phyloP scores from a whole-genome alignment of 1,140 invertebrate species.

The Apolygus lucorum region DNA sequence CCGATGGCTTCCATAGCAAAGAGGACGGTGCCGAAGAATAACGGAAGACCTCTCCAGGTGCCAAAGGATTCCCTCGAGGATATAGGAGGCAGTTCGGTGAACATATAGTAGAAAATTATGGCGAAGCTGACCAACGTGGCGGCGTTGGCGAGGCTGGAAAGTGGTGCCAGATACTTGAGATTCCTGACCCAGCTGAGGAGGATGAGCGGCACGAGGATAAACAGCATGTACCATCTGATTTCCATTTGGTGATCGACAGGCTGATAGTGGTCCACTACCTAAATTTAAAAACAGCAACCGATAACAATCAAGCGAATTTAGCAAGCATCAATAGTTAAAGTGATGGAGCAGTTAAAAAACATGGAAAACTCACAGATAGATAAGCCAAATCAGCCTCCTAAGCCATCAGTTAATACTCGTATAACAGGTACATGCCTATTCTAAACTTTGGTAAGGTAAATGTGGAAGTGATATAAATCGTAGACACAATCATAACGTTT shows the following conservation, averaged over 20 bases:
- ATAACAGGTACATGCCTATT: no score
- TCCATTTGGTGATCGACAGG: slow-evolving; percentile 34
- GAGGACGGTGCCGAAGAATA: slow-evolving; percentile 56
- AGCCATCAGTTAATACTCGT: no score
- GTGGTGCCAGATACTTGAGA: slow-evolving; percentile 62
- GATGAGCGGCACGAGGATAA: slow-evolving; percentile 55
- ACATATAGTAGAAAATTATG: slow-evolving; percentile 60
- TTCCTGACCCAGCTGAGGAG: slow-evolving; percentile 60
- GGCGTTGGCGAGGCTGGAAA: slow-evolving; percentile 63
- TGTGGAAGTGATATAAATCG: no score
- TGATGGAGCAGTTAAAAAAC: no score
- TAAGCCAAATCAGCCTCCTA: no score
- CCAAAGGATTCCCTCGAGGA: slow-evolving; percentile 39
- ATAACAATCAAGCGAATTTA: no score
- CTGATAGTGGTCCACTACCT: slow-evolving; percentile 46
- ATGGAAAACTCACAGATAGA: no score
- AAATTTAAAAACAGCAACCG: not conserved
- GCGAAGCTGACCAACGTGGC: slow-evolving; percentile 53
- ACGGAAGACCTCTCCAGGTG: slow-evolving; percentile 44
- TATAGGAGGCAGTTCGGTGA: slow-evolving; percentile 48
- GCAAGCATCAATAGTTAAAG: no score
- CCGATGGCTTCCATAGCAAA: slow-evolving; percentile 59
- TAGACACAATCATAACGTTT: no score
- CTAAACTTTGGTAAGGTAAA: no score
- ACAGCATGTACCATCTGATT: slow-evolving; percentile 46